Percentiles rank a stretch among this genome's conserved stretches.
phyloP scores from a whole-genome alignment of 1,140 invertebrate genomes.

The Samia ricini region DNA sequence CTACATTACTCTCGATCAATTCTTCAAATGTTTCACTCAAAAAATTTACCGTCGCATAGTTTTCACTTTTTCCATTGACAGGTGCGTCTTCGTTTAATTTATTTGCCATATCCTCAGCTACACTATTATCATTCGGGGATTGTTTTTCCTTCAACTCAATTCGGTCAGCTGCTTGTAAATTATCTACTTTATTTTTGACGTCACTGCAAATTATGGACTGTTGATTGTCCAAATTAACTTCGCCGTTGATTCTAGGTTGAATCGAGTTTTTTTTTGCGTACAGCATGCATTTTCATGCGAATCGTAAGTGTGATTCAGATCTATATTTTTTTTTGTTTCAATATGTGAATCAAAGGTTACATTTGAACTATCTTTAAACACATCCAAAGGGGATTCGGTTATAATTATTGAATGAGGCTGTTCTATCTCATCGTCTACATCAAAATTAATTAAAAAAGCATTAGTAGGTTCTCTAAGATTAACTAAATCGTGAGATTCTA shows the following conservation, averaged over 20 bases:
- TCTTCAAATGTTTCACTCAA: constrained; percentile 66
- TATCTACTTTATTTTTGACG: not conserved
- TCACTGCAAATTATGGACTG: not conserved
- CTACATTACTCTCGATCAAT: constrained; percentile 64
- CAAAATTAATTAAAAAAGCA: constrained; percentile 48
- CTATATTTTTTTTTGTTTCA: constrained; percentile 22
- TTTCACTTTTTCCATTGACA: constrained; percentile 47
- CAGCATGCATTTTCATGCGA: constrained; percentile 32
- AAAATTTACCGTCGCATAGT: constrained; percentile 65
- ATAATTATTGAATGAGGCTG: constrained; percentile 71
- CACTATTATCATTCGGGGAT: not conserved
- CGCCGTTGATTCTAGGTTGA: not conserved
- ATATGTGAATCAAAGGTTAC: constrained; percentile 39
- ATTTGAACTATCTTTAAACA: constrained; percentile 41
- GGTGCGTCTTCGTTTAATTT: not conserved
- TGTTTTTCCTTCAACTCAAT: constrained; percentile 15
- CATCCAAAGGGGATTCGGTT: constrained; percentile 49
- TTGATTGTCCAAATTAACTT: not conserved
- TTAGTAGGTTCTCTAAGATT: constrained; percentile 41
- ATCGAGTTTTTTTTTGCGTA: constrained; percentile 5
- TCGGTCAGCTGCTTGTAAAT: not conserved
- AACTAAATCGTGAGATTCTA: constrained; percentile 51
- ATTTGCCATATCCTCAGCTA: constrained; percentile 14
- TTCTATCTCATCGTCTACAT: constrained; percentile 61
- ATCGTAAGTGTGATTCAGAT: constrained; percentile 41